phyloP scores from a whole-genome alignment of 2,888 invertebrate species.

The Drosophila emarginata region DNA sequence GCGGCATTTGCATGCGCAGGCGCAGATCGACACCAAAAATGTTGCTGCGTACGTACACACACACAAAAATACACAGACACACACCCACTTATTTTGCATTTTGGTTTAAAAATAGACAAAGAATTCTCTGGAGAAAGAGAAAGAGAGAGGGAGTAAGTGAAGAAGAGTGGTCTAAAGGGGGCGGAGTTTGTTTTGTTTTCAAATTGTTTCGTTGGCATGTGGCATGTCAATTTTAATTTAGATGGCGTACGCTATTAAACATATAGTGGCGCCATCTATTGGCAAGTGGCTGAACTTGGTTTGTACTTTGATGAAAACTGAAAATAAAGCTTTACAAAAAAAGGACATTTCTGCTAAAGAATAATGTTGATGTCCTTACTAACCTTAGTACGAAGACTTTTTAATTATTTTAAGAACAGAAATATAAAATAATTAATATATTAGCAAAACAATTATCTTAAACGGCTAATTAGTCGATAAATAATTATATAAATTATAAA shows the following conservation, averaged over 20 bases:
- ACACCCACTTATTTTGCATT: conserved; percentile 10
- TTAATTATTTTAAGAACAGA: not conserved
- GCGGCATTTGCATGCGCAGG: conserved; percentile 65
- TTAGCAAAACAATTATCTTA: not conserved
- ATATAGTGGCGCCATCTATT: conserved; percentile 19
- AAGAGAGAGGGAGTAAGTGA: not conserved
- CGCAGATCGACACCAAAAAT: conserved; percentile 26
- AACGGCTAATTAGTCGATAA: no score
- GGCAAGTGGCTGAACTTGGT: conserved; percentile 4
- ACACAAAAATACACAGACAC: not conserved
- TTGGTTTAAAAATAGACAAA: conserved; percentile 56
- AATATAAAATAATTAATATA: not conserved
- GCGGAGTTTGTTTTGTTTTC: conserved; percentile 1
- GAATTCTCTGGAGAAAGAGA: not conserved
- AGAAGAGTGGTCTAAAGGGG: not conserved
- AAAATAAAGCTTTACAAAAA: not conserved
- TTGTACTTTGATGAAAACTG: not conserved
- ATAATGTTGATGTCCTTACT: not conserved
- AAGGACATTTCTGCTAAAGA: not conserved
- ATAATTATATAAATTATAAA: no score
- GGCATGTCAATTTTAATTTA: conserved; percentile 4
- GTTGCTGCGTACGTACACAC: conserved; percentile 18
- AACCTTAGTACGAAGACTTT: not conserved
- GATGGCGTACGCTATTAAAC: not conserved
- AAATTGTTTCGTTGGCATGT: conserved; percentile 1